Evolutionary conservation across 2,888 invertebrate genomes (phyloP).

Genomic region (Pollenia labialis): DNA sequence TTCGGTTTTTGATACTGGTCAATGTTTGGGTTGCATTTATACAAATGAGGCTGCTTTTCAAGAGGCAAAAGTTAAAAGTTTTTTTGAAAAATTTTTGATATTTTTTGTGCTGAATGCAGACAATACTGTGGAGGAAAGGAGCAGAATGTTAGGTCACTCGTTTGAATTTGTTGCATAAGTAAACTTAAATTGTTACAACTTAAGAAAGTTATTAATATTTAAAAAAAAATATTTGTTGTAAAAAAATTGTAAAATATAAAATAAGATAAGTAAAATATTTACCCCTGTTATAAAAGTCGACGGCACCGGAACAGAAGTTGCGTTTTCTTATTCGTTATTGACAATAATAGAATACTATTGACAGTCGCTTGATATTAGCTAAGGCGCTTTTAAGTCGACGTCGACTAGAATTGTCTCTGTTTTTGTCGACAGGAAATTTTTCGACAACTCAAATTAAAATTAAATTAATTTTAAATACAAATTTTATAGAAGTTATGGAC

Average conservation of each 20-base stretch:
- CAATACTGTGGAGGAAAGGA: constrained; percentile 10
- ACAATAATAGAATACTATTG: too few species aligned
- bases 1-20: constrained; percentile 36
- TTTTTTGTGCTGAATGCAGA: constrained; percentile 50
- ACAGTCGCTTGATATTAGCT: too few species aligned
- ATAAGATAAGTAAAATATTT: too few species aligned
- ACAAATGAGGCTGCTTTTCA: constrained; percentile 32
- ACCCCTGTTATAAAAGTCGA: too few species aligned
- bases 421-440: too few species aligned
- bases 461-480: too few species aligned
- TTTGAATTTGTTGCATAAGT: constrained; percentile 39
- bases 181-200: neutral
- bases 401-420: too few species aligned
- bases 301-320: too few species aligned
- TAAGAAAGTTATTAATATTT: neutral
- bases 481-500: too few species aligned
- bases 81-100: constrained; percentile 46
- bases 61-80: constrained; percentile 11
- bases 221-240: neutral
- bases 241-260: neutral
- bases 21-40: constrained; percentile 54
- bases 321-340: too few species aligned
- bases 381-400: too few species aligned
- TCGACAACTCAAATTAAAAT: too few species aligned
- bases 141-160: constrained; percentile 35